Percentiles rank a stretch among this genome's conserved stretches.
These are phyloP conservation scores for Oxytorus armatus DNA, from an alignment of 2,888 invertebrate species.

Conservation along the genomic window DNA sequence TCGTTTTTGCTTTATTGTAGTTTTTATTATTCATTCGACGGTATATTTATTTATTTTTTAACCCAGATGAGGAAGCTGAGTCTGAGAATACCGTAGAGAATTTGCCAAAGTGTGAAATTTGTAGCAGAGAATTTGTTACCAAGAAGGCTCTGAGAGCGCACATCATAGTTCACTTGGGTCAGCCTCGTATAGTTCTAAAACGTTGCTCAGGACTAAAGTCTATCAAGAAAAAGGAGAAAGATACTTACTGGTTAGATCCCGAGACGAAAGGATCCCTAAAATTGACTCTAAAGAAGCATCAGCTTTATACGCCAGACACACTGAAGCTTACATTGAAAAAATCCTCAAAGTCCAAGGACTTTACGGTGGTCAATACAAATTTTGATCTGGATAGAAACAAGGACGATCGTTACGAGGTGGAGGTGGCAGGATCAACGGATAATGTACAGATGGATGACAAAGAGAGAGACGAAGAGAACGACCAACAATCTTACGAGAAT, in stretches of 20 bases:
- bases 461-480: slow-evolving; percentile 75
- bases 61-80: slow-evolving; percentile 72
- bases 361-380: slow-evolving; percentile 79
- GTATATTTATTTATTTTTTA: background rate
- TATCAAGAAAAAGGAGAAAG: slow-evolving; percentile 72
- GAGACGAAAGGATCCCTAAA: slow-evolving; percentile 79
- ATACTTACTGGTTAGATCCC: slow-evolving; percentile 80
- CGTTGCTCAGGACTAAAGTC: slow-evolving; percentile 77
- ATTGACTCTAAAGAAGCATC: slow-evolving; percentile 80
- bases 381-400: slow-evolving; percentile 69
- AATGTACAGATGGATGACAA: slow-evolving; percentile 79
- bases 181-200: slow-evolving; percentile 79
- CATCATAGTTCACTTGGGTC: slow-evolving; percentile 78
- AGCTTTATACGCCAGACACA: slow-evolving; percentile 70
- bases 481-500: slow-evolving; percentile 79
- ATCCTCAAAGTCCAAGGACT: slow-evolving; percentile 78
- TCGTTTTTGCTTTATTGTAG: background rate
- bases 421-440: slow-evolving; percentile 76
- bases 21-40: background rate
- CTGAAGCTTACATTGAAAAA: slow-evolving; percentile 80
- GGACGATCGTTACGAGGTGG: slow-evolving; percentile 70
- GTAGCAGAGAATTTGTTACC: slow-evolving; percentile 76
- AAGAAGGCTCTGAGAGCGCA: slow-evolving; percentile 80
- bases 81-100: slow-evolving; percentile 68
- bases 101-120: slow-evolving; percentile 79